These are phyloP conservation scores for Rattus norvegicus DNA, from an alignment of 2,113 vertebrate species.

Conservation along the genomic window DNA sequence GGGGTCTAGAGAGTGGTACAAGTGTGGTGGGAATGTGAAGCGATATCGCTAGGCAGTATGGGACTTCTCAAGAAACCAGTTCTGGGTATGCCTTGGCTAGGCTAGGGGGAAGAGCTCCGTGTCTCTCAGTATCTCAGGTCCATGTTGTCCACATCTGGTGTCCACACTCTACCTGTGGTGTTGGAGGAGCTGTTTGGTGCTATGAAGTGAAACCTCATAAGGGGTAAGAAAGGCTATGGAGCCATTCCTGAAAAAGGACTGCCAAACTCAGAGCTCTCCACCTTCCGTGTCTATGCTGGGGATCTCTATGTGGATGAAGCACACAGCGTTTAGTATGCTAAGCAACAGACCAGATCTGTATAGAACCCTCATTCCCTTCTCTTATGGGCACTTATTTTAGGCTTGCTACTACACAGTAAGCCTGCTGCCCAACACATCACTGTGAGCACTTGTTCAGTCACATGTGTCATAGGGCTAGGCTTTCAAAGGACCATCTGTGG, in stretches of 20 bases:
- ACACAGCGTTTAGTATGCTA: not conserved
- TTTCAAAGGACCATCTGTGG: not conserved
- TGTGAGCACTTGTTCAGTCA: not conserved
- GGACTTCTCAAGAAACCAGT: not conserved
- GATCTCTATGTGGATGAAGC: not conserved
- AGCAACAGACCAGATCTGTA: not conserved
- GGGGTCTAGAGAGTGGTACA: not conserved
- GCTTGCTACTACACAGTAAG: not conserved
- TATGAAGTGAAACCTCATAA: not conserved
- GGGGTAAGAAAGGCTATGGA: not conserved
- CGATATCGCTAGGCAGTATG: not conserved
- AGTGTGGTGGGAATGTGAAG: not conserved
- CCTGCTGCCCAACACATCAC: not conserved
- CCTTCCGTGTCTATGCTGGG: not conserved
- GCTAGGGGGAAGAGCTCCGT: not conserved
- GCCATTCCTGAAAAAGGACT: not conserved
- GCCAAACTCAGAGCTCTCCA: not conserved
- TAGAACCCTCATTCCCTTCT: not conserved
- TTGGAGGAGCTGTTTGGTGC: not conserved
- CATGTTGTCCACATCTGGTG: accelerated
- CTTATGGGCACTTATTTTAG: not conserved
- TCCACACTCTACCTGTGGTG: accelerated
- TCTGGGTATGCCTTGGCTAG: accelerated
- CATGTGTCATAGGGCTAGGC: not conserved
- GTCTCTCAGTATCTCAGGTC: not conserved